These are phyloP conservation scores for Apogon hyalosoma DNA, from an alignment of 2,797 vertebrate species.

Conservation along the genomic window DNA sequence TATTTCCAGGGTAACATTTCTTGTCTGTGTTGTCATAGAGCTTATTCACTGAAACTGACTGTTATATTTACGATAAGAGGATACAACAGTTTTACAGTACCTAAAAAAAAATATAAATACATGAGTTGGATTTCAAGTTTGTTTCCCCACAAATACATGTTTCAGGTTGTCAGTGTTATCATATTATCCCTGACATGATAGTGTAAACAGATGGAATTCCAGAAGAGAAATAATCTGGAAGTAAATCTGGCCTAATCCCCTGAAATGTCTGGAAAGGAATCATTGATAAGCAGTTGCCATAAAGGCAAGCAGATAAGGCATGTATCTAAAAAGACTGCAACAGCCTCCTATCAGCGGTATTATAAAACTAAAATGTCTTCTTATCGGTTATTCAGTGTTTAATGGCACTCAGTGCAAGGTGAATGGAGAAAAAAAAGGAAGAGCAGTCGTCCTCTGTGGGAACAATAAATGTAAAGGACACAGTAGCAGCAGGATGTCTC, in stretches of 20 bases:
- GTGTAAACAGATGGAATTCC: conserved; percentile 52
- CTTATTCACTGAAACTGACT: no score
- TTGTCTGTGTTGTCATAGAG: no score
- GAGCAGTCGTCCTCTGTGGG: background rate
- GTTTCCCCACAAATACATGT: conserved; percentile 36
- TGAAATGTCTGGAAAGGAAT: conserved; percentile 69
- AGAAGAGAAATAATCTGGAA: conserved; percentile 57
- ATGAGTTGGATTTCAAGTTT: background rate
- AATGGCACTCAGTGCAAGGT: conserved; percentile 69
- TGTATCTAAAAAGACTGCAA: conserved; percentile 56
- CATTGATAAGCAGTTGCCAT: conserved; percentile 66
- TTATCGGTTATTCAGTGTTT: conserved; percentile 68
- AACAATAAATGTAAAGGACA: conserved; percentile 32
- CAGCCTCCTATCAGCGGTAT: conserved; percentile 59
- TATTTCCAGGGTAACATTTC: no score
- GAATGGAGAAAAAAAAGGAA: conserved; percentile 39
- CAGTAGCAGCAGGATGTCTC: background rate
- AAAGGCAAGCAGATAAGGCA: conserved; percentile 68
- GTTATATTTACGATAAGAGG: background rate
- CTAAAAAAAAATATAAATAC: conserved; percentile 1
- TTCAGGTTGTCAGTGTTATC: conserved; percentile 50
- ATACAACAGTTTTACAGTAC: background rate
- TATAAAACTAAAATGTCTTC: conserved; percentile 69
- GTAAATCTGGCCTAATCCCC: conserved; percentile 73
- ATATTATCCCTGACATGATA: conserved; percentile 51